A percentile compares a stretch with the other conserved stretches of the same genome.
These are phyloP conservation scores for Drosophila sproati DNA, from an alignment of 1,140 invertebrate species.

Conservation along the genomic window DNA sequence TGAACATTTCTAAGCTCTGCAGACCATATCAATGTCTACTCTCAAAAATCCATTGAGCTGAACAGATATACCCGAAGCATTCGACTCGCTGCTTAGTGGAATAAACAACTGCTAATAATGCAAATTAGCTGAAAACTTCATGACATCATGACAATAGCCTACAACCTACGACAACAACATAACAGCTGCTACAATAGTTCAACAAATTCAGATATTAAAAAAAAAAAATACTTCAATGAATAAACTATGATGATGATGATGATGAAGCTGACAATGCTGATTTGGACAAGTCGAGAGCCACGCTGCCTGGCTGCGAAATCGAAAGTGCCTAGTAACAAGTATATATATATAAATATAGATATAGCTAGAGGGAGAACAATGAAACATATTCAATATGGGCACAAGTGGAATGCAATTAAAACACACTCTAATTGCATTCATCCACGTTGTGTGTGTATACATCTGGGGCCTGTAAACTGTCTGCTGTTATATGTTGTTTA, in stretches of 20 bases:
- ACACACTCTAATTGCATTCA: constrained; percentile 57
- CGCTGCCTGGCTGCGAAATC: constrained; percentile 50
- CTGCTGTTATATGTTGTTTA: constrained; percentile 64
- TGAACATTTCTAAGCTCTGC: not conserved
- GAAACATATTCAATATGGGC: constrained; percentile 15
- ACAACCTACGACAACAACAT: constrained; percentile 73
- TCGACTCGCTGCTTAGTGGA: constrained; percentile 9
- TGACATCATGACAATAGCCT: constrained; percentile 68
- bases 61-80: constrained; percentile 1
- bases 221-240: constrained; percentile 42
- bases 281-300: constrained; percentile 35
- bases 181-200: constrained; percentile 1
- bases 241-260: constrained; percentile 33
- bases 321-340: constrained; percentile 61
- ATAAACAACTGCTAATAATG: constrained; percentile 63
- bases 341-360: constrained; percentile 39
- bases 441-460: constrained; percentile 1
- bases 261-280: constrained; percentile 33
- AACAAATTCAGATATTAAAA: constrained; percentile 33
- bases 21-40: not conserved
- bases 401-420: constrained; percentile 52
- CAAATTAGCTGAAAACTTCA: constrained; percentile 70
- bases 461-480: constrained; percentile 53
- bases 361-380: constrained; percentile 54
- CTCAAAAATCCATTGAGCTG: not conserved